phyloP scores from a whole-genome alignment of 2,888 invertebrate genomes.

The Fragum sueziense region DNA sequence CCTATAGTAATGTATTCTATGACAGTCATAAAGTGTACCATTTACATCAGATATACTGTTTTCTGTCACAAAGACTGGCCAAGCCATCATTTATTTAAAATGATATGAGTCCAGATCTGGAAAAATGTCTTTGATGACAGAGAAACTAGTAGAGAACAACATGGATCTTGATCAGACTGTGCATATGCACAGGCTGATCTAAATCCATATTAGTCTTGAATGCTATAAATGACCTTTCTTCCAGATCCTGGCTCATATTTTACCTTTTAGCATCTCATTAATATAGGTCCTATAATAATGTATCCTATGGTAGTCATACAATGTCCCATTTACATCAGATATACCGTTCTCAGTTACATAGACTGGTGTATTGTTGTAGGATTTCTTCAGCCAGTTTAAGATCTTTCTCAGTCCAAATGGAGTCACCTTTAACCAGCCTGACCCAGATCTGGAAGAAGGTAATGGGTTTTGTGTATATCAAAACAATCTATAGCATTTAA shows the following conservation, averaged over 20 bases:
- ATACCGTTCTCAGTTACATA: conserved; percentile 80
- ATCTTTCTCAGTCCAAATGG: conserved; percentile 76
- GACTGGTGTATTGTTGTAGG: conserved; percentile 72
- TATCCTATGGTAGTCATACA: conserved; percentile 75
- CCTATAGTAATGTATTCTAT: conserved; percentile 73
- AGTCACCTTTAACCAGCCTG: conserved; percentile 72
- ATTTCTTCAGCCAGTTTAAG: conserved; percentile 73
- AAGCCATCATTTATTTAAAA: too few relatives aligned
- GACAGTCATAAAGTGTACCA: conserved; percentile 72
- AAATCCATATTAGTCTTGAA: too few relatives aligned
- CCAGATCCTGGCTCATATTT: too few relatives aligned
- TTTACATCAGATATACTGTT: conserved; percentile 77
- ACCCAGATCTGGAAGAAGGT: conserved; percentile 67
- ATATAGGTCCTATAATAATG: conserved; percentile 75
- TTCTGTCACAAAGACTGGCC: conserved; percentile 76
- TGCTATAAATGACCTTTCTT: too few relatives aligned
- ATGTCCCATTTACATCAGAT: conserved; percentile 71
- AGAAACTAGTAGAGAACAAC: too few relatives aligned
- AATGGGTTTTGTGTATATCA: too few relatives aligned
- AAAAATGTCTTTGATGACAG: too few relatives aligned
- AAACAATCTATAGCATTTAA: too few relatives aligned
- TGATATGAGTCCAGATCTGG: conserved; percentile 72
- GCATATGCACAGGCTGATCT: too few relatives aligned
- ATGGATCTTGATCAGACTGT: too few relatives aligned
- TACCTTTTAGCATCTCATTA: conserved; percentile 80